phyloP scores from a whole-genome alignment of 2,113 vertebrate genomes.

The Hyla sarda region DNA sequence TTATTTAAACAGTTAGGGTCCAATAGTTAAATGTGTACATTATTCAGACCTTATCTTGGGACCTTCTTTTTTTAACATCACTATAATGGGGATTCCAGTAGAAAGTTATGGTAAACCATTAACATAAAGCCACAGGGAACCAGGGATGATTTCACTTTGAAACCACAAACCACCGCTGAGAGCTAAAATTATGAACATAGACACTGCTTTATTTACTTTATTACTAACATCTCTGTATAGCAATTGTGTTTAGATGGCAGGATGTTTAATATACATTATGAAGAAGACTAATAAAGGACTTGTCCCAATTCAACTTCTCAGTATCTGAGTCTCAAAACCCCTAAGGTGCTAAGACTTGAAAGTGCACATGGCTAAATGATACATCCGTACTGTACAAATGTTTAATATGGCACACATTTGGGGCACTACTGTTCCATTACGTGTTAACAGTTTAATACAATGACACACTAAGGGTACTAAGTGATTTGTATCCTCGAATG shows the following conservation, averaged over 20 bases:
- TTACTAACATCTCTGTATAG: background rate
- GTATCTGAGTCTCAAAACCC: background rate
- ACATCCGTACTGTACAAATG: too few relatives aligned
- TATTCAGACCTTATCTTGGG: conserved; percentile 43
- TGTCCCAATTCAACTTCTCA: background rate
- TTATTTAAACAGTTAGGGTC: conserved; percentile 32
- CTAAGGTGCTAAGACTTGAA: too few relatives aligned
- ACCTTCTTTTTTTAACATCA: conserved; percentile 37
- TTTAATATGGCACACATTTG: too few relatives aligned
- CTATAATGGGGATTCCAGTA: conserved; percentile 24
- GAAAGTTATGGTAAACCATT: conserved; percentile 39
- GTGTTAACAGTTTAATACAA: too few relatives aligned
- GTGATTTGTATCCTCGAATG: too few relatives aligned
- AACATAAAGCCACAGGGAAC: conserved; percentile 40
- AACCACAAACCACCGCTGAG: conserved; percentile 28
- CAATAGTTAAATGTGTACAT: conserved; percentile 38
- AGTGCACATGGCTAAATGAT: too few relatives aligned
- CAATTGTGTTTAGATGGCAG: background rate
- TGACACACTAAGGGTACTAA: too few relatives aligned
- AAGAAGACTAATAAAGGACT: background rate
- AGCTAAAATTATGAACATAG: conserved; percentile 35
- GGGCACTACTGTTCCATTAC: too few relatives aligned
- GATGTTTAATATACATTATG: background rate
- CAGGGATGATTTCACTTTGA: conserved; percentile 23
- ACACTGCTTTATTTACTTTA: background rate